Percentiles rank a stretch among this genome's conserved stretches.
phyloP scores from a whole-genome alignment of 2,113 vertebrate species.

The Propithecus coquereli region DNA sequence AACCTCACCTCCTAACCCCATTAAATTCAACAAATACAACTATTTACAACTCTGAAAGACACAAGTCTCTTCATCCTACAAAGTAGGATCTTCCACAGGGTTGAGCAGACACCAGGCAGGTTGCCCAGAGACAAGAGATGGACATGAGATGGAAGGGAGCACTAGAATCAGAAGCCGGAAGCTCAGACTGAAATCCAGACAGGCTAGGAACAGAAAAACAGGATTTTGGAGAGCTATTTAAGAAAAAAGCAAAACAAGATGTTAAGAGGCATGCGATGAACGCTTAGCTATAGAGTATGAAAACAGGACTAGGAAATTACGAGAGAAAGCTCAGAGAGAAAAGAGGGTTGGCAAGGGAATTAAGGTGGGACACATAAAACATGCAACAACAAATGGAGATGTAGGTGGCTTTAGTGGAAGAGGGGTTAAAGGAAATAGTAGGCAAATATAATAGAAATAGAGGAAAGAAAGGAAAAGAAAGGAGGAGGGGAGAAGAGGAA shows the following conservation, averaged over 20 bases:
- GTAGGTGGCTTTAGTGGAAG: neutral
- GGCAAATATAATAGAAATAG: neutral
- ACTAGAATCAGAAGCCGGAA: neutral
- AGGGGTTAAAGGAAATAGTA: neutral
- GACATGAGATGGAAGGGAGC: neutral
- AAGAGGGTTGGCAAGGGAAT: neutral
- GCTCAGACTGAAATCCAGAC: neutral
- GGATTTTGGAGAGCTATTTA: neutral
- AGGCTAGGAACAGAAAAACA: neutral
- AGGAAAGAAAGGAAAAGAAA: neutral
- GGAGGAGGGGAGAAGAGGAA: too few relatives aligned
- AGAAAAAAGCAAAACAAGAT: neutral
- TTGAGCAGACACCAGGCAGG: neutral
- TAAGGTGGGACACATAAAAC: neutral
- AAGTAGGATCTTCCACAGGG: neutral
- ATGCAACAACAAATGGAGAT: neutral
- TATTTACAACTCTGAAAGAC: neutral
- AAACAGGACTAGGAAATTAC: neutral
- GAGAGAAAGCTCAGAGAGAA: neutral
- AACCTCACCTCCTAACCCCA: neutral
- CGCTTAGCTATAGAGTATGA: neutral
- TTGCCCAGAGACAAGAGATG: neutral
- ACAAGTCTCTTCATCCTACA: neutral
- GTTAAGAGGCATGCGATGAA: neutral
- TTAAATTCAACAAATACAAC: neutral